Conservation (phyloP, 2,113 vertebrate species). For the Podiceps cristatus region DNA sequence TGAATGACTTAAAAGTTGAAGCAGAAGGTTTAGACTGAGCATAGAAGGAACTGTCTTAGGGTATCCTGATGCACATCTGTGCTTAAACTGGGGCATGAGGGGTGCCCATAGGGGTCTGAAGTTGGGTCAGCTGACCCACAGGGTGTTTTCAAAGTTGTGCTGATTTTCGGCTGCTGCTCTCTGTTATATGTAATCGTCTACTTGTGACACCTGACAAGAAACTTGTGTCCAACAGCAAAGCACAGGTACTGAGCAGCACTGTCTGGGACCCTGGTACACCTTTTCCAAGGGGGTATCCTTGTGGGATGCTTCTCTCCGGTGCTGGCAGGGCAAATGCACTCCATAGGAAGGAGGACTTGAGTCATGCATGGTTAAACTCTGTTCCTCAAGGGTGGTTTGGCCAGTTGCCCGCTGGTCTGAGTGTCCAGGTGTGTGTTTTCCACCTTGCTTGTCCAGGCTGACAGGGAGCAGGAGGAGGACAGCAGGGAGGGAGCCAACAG, state of each 20-base stretch:
- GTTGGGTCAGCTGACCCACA: background rate
- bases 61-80: background rate
- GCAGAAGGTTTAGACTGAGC: background rate
- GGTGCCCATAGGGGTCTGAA: background rate
- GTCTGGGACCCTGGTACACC: background rate
- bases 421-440: background rate
- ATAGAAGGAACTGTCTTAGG: background rate
- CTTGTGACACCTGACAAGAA: background rate
- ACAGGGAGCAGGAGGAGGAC: background rate
- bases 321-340: background rate
- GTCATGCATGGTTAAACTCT: background rate
- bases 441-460: background rate
- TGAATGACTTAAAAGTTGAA: constrained; percentile 17
- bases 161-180: background rate
- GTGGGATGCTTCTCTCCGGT: background rate
- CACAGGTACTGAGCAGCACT: background rate
- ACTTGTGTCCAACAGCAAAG: background rate
- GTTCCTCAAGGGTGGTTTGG: background rate
- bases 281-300: accelerated
- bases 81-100: background rate
- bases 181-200: background rate
- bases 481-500: background rate
- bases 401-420: background rate
- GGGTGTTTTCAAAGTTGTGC: background rate
- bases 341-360: background rate